Conservation (phyloP, 92 coral and sea anemone genomes). For the Pocillopora grandis region DNA sequence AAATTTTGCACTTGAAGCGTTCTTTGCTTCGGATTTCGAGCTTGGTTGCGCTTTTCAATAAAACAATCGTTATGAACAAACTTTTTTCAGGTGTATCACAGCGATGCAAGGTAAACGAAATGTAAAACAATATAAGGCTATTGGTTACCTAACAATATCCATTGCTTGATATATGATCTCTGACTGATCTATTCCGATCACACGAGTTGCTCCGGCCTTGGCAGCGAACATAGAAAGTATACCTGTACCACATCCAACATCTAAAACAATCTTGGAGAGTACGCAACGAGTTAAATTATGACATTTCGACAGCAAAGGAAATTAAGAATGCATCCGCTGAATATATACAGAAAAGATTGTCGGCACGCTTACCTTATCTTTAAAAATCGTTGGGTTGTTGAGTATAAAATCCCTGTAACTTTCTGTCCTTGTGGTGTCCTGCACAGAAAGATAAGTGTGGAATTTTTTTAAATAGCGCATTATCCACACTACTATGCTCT, state of each 20-base stretch:
- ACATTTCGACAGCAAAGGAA: not conserved
- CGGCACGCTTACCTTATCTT: conserved; percentile 73
- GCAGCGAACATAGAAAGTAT: conserved; percentile 99
- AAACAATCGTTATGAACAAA: not conserved
- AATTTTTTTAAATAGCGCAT: too few relatives aligned
- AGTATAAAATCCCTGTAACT: conserved; percentile 88
- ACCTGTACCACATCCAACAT: conserved; percentile 98
- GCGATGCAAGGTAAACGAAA: not conserved
- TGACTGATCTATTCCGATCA: conserved; percentile 95
- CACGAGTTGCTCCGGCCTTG: conserved; percentile 89
- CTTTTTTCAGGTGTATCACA: not conserved
- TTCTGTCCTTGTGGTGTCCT: conserved; percentile 93
- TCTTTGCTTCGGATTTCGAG: too few relatives aligned
- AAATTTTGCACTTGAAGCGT: too few relatives aligned
- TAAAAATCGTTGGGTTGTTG: conserved; percentile 74
- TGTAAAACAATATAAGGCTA: not conserved
- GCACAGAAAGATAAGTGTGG: not conserved
- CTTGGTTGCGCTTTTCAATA: too few relatives aligned
- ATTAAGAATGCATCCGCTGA: not conserved
- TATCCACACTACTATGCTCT: too few relatives aligned
- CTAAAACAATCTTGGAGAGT: conserved; percentile 70
- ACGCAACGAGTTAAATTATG: not conserved
- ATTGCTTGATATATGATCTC: conserved; percentile 94
- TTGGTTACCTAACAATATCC: conserved; percentile 87
- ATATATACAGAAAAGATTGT: not conserved